Percentiles rank a stretch among this genome's conserved stretches.
Evolutionary conservation across 2,888 invertebrate species (phyloP).

Genomic region (Morpho deidamia): DNA sequence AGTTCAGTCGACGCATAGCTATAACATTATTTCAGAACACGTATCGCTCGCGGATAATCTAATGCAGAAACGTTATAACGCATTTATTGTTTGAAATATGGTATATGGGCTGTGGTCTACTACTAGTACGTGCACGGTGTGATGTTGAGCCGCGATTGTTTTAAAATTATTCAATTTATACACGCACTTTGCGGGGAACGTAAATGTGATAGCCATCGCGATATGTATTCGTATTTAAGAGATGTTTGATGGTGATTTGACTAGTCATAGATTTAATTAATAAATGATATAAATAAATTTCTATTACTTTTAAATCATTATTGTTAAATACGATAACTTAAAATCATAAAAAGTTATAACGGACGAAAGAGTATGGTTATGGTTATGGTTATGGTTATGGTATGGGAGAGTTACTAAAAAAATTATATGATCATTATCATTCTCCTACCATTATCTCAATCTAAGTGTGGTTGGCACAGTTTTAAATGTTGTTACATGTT

Average conservation of each 20-base stretch:
- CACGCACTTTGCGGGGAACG: constrained; percentile 1
- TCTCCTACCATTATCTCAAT: no score
- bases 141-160: constrained; percentile 10
- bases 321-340: no score
- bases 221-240: background rate
- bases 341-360: no score
- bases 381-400: no score
- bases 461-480: no score
- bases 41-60: constrained; percentile 67
- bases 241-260: background rate
- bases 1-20: constrained; percentile 39
- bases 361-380: no score
- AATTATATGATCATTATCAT: no score
- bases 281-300: background rate
- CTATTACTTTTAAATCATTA: no score
- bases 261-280: background rate
- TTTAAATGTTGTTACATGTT: no score
- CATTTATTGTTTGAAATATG: constrained; percentile 63
- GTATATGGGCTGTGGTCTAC: constrained; percentile 17
- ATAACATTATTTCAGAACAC: constrained; percentile 72
- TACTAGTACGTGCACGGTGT: constrained; percentile 10
- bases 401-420: no score
- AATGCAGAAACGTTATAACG: constrained; percentile 65
- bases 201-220: background rate
- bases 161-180: constrained; percentile 11